phyloP scores from a whole-genome alignment of 2,888 invertebrate species.

The Caradrina kadenii region DNA sequence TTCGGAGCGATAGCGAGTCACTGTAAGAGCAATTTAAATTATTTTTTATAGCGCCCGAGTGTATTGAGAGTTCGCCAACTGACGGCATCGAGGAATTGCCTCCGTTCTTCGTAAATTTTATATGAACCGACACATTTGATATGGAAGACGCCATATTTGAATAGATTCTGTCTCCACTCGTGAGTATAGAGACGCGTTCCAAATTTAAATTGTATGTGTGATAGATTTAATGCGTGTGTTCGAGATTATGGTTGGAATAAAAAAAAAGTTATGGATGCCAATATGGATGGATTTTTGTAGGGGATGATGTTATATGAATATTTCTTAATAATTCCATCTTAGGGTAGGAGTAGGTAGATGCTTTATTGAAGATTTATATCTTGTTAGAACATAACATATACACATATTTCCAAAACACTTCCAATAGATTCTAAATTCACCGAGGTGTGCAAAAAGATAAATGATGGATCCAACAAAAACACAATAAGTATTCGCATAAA shows the following conservation, averaged over 20 bases:
- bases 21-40: slow-evolving; percentile 91
- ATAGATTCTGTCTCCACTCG: slow-evolving; percentile 66
- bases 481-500: slow-evolving; percentile 64
- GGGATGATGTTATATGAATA: slow-evolving; percentile 51
- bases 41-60: slow-evolving; percentile 90
- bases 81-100: slow-evolving; percentile 77
- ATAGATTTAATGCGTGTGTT: slow-evolving; percentile 59
- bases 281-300: slow-evolving; percentile 25
- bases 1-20: slow-evolving; percentile 86
- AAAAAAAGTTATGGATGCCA: slow-evolving; percentile 27
- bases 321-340: slow-evolving; percentile 41
- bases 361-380: slow-evolving; percentile 1
- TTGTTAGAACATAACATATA: slow-evolving; percentile 17
- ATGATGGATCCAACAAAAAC: slow-evolving; percentile 54
- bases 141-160: slow-evolving; percentile 66
- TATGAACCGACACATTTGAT: slow-evolving; percentile 79
- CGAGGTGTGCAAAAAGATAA: slow-evolving; percentile 42
- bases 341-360: not conserved
- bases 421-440: slow-evolving; percentile 33
- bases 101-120: slow-evolving; percentile 83
- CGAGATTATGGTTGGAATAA: slow-evolving; percentile 45
- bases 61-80: slow-evolving; percentile 88
- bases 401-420: slow-evolving; percentile 8
- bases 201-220: slow-evolving; percentile 65
- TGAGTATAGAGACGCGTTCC: slow-evolving; percentile 61